Evolutionary conservation across 2,113 vertebrate genomes (phyloP).

Genomic region (Scytalopus superciliaris): DNA sequence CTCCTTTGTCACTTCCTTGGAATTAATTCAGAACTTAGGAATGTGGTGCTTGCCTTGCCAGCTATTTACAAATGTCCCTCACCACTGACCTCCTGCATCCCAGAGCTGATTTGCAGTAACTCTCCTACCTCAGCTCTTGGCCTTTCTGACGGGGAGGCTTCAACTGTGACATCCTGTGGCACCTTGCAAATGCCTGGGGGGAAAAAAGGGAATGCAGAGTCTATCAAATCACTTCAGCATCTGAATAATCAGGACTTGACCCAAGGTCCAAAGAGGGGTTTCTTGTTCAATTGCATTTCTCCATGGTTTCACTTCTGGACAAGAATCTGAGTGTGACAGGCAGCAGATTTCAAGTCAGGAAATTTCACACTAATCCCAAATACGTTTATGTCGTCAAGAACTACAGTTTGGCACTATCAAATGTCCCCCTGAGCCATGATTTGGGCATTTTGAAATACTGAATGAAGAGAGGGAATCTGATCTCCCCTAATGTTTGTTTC

Average conservation of each 20-base stretch:
- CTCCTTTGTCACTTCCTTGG: background rate
- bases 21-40: background rate
- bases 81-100: background rate
- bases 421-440: background rate
- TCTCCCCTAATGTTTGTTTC: background rate
- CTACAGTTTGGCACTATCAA: background rate
- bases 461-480: background rate
- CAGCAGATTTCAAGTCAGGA: background rate
- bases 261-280: background rate
- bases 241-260: background rate
- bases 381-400: background rate
- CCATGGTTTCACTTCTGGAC: background rate
- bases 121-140: background rate
- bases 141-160: background rate
- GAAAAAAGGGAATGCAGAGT: background rate
- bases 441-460: background rate
- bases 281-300: background rate
- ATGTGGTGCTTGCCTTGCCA: background rate
- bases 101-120: background rate
- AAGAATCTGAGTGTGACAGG: background rate
- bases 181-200: background rate
- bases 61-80: background rate
- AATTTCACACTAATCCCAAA: background rate
- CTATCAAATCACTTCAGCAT: background rate
- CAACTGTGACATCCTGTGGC: background rate